phyloP scores from a whole-genome alignment of 2,888 invertebrate species.

The Eupithecia centaureata region DNA sequence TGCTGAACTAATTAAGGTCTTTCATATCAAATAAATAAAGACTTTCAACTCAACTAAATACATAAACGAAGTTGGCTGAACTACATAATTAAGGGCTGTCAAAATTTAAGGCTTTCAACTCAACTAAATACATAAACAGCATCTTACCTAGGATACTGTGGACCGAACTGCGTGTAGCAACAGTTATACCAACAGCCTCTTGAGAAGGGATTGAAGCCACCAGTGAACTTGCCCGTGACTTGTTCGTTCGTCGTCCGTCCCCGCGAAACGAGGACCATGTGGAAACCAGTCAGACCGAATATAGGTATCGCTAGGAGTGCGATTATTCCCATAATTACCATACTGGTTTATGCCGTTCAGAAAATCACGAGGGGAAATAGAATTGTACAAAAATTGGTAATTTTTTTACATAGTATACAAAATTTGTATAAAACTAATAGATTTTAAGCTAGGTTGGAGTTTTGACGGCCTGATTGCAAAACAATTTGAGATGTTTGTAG shows the following conservation, averaged over 20 bases:
- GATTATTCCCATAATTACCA: constrained; percentile 96
- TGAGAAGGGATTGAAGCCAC: constrained; percentile 99
- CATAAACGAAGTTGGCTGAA: background rate
- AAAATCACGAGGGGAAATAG: constrained; percentile 19
- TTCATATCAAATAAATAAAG: no score
- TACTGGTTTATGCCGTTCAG: constrained; percentile 81
- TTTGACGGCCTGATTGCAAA: background rate
- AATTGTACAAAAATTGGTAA: background rate
- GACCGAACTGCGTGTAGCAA: constrained; percentile 97
- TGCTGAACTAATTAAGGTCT: background rate
- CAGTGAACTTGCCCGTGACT: constrained; percentile 99
- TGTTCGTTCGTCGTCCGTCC: constrained; percentile 99
- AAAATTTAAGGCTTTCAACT: background rate
- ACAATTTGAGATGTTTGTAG: no score
- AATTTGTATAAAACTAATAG: background rate
- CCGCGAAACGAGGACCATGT: constrained; percentile 97
- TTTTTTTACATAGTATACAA: no score
- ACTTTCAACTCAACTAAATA: background rate
- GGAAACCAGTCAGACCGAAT: constrained; percentile 98
- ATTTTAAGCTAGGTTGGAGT: background rate
- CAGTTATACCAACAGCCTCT: constrained; percentile 98
- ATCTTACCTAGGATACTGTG: constrained; percentile 97
- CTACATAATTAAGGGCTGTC: background rate
- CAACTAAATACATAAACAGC: background rate
- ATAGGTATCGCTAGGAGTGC: constrained; percentile 97